A percentile compares a stretch with the other conserved stretches of the same genome.
Conservation (phyloP, 2,797 vertebrate genomes). For the Arnoldichthys spilopterus region DNA sequence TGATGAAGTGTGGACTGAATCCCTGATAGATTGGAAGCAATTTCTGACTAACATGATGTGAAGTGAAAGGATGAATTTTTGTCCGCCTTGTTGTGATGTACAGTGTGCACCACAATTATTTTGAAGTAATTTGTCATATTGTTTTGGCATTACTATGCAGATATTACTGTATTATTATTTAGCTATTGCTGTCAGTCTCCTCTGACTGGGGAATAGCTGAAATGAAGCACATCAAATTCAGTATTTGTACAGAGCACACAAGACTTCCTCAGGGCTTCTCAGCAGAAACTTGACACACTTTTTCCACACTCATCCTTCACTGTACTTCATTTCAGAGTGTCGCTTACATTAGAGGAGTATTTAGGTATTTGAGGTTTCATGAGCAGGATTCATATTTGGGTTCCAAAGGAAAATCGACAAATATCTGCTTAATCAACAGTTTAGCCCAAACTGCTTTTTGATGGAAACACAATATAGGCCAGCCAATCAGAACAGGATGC, state of each 20-base stretch:
- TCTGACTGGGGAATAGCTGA: not conserved
- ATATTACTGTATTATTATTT: not conserved
- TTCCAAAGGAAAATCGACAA: not conserved
- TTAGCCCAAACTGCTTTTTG: not conserved
- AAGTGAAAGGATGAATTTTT: conserved; percentile 23
- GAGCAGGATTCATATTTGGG: not conserved
- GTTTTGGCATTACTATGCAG: not conserved
- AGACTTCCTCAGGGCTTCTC: conserved; percentile 15
- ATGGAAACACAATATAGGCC: not conserved
- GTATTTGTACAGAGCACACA: conserved; percentile 9
- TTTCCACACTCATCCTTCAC: not conserved
- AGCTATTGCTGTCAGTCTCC: conserved; percentile 1
- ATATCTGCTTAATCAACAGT: too few species aligned
- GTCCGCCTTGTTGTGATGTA: conserved; percentile 27
- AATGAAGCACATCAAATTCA: conserved; percentile 7
- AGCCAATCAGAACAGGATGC: too few species aligned
- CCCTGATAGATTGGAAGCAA: conserved; percentile 51
- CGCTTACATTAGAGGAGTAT: conserved; percentile 5
- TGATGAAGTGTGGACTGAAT: conserved; percentile 52
- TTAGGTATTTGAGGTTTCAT: conserved; percentile 27
- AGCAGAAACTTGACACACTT: conserved; percentile 23
- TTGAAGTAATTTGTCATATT: conserved; percentile 11
- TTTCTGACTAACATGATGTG: conserved; percentile 43
- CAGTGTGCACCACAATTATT: not conserved
- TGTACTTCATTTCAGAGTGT: conserved; percentile 16